These are phyloP conservation scores for Ivindomyrus marchei DNA, from an alignment of 2,113 vertebrate genomes.

Conservation along the genomic window DNA sequence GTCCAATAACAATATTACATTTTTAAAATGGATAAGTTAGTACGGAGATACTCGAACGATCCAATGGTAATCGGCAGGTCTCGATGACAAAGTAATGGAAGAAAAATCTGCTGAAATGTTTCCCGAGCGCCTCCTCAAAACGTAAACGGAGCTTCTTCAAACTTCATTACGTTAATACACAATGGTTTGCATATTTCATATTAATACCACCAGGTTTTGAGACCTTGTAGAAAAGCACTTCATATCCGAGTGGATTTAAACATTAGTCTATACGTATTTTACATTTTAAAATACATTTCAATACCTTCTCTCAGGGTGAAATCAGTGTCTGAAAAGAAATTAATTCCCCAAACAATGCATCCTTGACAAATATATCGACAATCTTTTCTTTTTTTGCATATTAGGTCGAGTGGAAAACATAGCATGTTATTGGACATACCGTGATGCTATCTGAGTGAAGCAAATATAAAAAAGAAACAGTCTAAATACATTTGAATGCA, in stretches of 20 bases:
- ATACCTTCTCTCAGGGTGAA: neutral
- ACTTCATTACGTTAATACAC: neutral
- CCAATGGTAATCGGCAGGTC: neutral
- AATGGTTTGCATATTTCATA: neutral
- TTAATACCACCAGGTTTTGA: neutral
- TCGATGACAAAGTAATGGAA: neutral
- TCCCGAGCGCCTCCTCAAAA: neutral
- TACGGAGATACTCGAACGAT: neutral
- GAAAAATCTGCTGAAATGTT: neutral
- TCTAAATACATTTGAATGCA: neutral
- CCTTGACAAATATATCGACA: neutral
- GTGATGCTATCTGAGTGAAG: neutral
- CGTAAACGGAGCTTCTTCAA: neutral
- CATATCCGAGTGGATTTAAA: neutral
- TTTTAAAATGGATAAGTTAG: neutral
- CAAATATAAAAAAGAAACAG: neutral
- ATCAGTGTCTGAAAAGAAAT: neutral
- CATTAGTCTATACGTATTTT: neutral
- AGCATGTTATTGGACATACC: neutral
- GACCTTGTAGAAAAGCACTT: neutral
- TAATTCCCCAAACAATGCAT: neutral
- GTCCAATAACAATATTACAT: slow-evolving; percentile 7
- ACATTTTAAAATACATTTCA: neutral
- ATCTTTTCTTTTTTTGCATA: neutral
- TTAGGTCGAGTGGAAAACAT: neutral